A percentile compares a stretch with the other conserved stretches of the same genome.
These are phyloP conservation scores for Macquaria australasica DNA, from an alignment of 2,113 vertebrate species.

Conservation along the genomic window DNA sequence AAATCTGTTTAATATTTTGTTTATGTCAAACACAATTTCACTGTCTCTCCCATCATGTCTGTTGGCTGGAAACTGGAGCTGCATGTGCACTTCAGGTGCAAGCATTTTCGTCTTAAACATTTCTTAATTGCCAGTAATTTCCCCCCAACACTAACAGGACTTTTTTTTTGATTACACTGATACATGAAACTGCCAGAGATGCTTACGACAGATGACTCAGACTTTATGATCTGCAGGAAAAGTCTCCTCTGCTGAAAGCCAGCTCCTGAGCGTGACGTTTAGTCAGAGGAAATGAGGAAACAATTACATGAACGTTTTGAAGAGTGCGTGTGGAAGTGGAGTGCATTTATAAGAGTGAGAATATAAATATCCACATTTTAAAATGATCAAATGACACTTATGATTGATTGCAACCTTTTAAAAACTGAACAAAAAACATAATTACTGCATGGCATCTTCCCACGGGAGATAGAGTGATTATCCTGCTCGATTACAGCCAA, in stretches of 20 bases:
- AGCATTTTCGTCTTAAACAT: background rate
- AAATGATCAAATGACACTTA: slow-evolving; percentile 54
- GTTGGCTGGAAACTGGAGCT: background rate
- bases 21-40: background rate
- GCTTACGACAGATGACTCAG: slow-evolving; percentile 26
- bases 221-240: background rate
- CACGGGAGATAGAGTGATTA: slow-evolving; percentile 45
- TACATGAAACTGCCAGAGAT: background rate
- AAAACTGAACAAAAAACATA: slow-evolving; percentile 53
- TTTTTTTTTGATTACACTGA: background rate
- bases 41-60: background rate
- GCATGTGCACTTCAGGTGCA: slow-evolving; percentile 9
- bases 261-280: slow-evolving; percentile 19
- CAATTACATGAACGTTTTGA: slow-evolving; percentile 1
- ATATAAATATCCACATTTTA: slow-evolving; percentile 60
- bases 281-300: slow-evolving; percentile 40
- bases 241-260: slow-evolving; percentile 2
- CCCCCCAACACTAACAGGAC: background rate
- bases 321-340: slow-evolving; percentile 15
- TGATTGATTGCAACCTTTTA: slow-evolving; percentile 76
- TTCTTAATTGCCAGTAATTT: background rate
- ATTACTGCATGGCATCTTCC: slow-evolving; percentile 61
- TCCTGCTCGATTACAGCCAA: slow-evolving; percentile 70
- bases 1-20: background rate
- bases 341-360: slow-evolving; percentile 1